A percentile compares a stretch with the other conserved stretches of the same genome.
phyloP scores from a whole-genome alignment of 2,888 invertebrate species.

The Aleiodes leptofemur region DNA sequence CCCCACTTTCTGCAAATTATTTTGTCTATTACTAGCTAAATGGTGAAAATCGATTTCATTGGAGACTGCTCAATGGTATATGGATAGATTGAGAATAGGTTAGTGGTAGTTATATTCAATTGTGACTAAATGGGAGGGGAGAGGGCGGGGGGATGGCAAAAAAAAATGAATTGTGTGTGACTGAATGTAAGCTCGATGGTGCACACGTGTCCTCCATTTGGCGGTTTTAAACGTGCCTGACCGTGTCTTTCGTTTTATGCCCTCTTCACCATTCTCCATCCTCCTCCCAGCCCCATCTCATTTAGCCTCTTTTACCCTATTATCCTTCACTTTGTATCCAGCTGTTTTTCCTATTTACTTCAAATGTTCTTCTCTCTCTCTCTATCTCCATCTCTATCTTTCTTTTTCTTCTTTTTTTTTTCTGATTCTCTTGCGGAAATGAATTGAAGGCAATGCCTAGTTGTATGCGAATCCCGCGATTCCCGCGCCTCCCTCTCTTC shows the following conservation, averaged over 20 bases:
- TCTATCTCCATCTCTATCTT: not conserved
- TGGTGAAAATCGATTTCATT: slow-evolving; percentile 26
- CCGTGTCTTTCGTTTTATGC: too few relatives aligned
- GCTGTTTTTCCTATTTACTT: not conserved
- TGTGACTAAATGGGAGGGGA: not conserved
- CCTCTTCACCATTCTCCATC: slow-evolving; percentile 1
- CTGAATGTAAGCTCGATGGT: not conserved
- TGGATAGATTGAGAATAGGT: slow-evolving; percentile 7
- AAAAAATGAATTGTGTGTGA: not conserved
- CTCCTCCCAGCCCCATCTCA: slow-evolving; percentile 12
- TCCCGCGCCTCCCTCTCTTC: slow-evolving; percentile 17
- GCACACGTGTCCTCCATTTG: slow-evolving; percentile 29
- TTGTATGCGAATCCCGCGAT: slow-evolving; percentile 35
- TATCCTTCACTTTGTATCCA: slow-evolving; percentile 33
- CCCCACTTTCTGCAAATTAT: slow-evolving; percentile 46
- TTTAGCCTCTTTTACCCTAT: not conserved
- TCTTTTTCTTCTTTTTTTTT: slow-evolving; percentile 1
- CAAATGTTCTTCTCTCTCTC: not conserved
- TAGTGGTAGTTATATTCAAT: slow-evolving; percentile 6
- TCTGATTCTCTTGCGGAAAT: slow-evolving; percentile 15
- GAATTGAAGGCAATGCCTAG: slow-evolving; percentile 20
- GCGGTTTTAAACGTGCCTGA: not conserved
- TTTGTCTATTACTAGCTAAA: slow-evolving; percentile 47
- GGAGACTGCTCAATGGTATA: not conserved
- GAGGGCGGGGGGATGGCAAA: too few relatives aligned